Conservation (phyloP, 2,888 invertebrate species). For the Congeria kusceri region DNA sequence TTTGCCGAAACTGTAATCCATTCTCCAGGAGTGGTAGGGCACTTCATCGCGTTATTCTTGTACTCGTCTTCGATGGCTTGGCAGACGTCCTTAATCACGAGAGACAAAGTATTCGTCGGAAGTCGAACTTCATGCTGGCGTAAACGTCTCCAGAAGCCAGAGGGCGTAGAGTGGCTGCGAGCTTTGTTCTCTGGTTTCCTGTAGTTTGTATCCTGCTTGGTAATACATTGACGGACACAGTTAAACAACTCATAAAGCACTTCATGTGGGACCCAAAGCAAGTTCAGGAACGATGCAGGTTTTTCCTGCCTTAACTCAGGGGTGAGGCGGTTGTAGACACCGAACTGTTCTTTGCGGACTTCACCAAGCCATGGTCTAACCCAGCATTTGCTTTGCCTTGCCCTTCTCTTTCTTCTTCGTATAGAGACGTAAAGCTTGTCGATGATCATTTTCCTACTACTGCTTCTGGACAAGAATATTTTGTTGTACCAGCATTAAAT, state of each 20-base stretch:
- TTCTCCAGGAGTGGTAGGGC: constrained; percentile 53
- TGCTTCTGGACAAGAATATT: constrained; percentile 28
- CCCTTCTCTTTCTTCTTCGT: constrained; percentile 24
- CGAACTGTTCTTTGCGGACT: constrained; percentile 36
- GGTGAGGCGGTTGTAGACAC: constrained; percentile 43
- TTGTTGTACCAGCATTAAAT: constrained; percentile 15
- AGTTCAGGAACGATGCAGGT: constrained; percentile 51
- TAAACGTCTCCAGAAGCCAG: constrained; percentile 62
- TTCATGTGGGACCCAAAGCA: constrained; percentile 44
- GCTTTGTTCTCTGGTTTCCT: constrained; percentile 56
- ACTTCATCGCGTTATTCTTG: constrained; percentile 50
- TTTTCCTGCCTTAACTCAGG: constrained; percentile 50
- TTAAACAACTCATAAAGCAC: constrained; percentile 59
- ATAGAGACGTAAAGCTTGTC: constrained; percentile 4
- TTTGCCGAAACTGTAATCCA: constrained; percentile 56
- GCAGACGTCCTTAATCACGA: constrained; percentile 64
- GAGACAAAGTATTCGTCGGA: constrained; percentile 59
- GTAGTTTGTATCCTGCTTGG: constrained; percentile 55
- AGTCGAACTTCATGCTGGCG: constrained; percentile 57
- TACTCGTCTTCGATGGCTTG: constrained; percentile 62
- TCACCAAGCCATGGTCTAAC: constrained; percentile 53
- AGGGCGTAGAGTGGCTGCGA: constrained; percentile 56
- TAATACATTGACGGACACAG: constrained; percentile 41
- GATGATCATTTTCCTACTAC: constrained; percentile 23
- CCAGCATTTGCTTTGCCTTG: constrained; percentile 47